Evolutionary conservation across 2,113 vertebrate species (phyloP).

Genomic region (Apodemus speciosus): DNA sequence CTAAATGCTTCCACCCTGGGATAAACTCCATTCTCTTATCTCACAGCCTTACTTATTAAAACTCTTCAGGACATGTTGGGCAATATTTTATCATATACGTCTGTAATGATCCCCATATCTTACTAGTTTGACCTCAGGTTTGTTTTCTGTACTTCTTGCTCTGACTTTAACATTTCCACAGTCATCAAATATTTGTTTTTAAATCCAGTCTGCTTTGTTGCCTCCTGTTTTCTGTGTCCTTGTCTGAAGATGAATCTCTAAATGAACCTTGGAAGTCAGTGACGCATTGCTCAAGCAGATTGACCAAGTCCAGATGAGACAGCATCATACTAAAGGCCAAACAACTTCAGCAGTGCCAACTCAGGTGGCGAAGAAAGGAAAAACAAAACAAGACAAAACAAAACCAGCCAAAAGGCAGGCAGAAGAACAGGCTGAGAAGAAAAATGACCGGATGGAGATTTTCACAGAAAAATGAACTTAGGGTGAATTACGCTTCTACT

Average conservation of each 20-base stretch:
- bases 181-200: not conserved
- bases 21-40: not conserved
- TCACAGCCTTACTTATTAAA: slow-evolving; percentile 6
- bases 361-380: not conserved
- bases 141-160: not conserved
- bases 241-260: not conserved
- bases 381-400: no score
- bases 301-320: not conserved
- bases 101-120: not conserved
- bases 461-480: not conserved
- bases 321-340: not conserved
- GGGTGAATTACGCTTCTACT: not conserved
- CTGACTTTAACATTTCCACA: not conserved
- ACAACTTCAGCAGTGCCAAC: not conserved
- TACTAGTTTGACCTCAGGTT: not conserved
- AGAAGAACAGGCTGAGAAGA: not conserved
- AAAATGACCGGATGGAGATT: not conserved
- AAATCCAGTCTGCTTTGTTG: not conserved
- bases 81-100: not conserved
- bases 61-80: not conserved
- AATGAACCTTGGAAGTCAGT: not conserved
- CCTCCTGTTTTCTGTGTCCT: not conserved
- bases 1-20: not conserved
- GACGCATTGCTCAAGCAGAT: not conserved
- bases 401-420: not conserved